A percentile compares a stretch with the other conserved stretches of the same genome.
These are phyloP conservation scores for Nanorana parkeri DNA, from an alignment of 2,113 vertebrate species.

Conservation along the genomic window DNA sequence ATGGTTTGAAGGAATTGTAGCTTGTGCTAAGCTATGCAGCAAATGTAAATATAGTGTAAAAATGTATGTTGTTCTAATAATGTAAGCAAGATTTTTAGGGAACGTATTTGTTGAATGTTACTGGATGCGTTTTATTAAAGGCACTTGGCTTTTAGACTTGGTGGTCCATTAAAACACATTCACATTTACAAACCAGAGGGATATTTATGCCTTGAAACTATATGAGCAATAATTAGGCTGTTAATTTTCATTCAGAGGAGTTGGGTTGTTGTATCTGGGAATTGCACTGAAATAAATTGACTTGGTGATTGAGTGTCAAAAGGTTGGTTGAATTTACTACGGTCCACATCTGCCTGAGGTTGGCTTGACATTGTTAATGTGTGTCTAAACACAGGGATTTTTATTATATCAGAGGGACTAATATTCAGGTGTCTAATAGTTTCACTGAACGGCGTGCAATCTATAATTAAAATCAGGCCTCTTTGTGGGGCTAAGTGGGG, in stretches of 20 bases:
- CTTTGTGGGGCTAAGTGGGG: constrained; percentile 78
- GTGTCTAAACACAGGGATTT: constrained; percentile 69
- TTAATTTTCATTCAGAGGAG: constrained; percentile 71
- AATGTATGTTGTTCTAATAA: no score
- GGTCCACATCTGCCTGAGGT: constrained; percentile 72
- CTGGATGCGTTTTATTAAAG: no score
- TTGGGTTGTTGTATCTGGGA: constrained; percentile 71
- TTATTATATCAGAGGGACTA: constrained; percentile 74
- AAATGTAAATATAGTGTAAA: no score
- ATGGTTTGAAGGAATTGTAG: no score
- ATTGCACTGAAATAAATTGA: constrained; percentile 80
- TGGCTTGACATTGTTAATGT: constrained; percentile 76
- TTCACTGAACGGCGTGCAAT: constrained; percentile 75
- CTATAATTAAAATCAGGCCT: constrained; percentile 83
- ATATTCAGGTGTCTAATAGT: constrained; percentile 75
- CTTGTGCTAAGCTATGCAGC: no score
- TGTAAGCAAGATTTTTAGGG: no score
- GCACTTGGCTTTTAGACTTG: neutral
- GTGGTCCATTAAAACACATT: constrained; percentile 45
- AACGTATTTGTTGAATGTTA: neutral
- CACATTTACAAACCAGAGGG: constrained; percentile 38
- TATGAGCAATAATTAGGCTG: constrained; percentile 76
- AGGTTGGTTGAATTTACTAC: constrained; percentile 77
- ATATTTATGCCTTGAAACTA: constrained; percentile 56
- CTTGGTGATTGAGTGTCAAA: constrained; percentile 79